Evolutionary conservation across 2,797 vertebrate species (phyloP).

Genomic region (Girardinus metallicus): DNA sequence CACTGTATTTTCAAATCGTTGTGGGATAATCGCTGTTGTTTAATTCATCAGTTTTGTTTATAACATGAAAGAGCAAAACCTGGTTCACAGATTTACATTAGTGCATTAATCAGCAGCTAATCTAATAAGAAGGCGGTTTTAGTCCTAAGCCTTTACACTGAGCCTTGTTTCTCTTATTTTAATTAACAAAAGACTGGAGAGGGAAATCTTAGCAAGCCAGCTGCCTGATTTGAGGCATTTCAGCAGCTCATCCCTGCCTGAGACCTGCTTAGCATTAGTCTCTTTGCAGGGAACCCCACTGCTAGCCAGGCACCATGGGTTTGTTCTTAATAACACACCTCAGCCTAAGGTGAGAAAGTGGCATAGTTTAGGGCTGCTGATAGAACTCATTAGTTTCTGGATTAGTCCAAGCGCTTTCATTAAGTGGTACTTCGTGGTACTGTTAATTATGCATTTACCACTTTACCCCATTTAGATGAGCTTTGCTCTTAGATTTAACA

Average conservation of each 20-base stretch:
- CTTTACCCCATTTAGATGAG: slow-evolving; percentile 46
- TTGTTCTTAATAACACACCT: slow-evolving; percentile 59
- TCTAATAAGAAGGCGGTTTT: slow-evolving; percentile 65
- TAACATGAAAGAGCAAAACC: slow-evolving; percentile 10
- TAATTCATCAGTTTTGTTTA: slow-evolving; percentile 29
- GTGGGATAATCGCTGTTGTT: slow-evolving; percentile 6
- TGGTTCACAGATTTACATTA: slow-evolving; percentile 33
- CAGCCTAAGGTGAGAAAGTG: slow-evolving; percentile 64
- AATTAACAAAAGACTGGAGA: slow-evolving; percentile 67
- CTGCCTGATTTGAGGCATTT: slow-evolving; percentile 63
- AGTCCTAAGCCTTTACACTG: slow-evolving; percentile 67
- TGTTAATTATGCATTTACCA: slow-evolving; percentile 59
- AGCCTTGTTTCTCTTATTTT: slow-evolving; percentile 71
- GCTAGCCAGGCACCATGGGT: slow-evolving; percentile 42
- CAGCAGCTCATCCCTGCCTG: slow-evolving; percentile 64
- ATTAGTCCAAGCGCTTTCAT: slow-evolving; percentile 65
- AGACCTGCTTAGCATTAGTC: slow-evolving; percentile 62
- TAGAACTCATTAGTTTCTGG: slow-evolving; percentile 69
- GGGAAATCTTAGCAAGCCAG: slow-evolving; percentile 65
- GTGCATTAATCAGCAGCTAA: slow-evolving; percentile 68
- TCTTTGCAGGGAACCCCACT: slow-evolving; percentile 64
- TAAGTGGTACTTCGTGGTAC: slow-evolving; percentile 49
- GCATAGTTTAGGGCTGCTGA: slow-evolving; percentile 45
- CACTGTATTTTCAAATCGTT: neutral
- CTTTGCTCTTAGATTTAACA: slow-evolving; percentile 20